A percentile compares a stretch with the other conserved stretches of the same genome.
phyloP scores from a whole-genome alignment of 2,797 vertebrate genomes.

The Dipus sagitta region DNA sequence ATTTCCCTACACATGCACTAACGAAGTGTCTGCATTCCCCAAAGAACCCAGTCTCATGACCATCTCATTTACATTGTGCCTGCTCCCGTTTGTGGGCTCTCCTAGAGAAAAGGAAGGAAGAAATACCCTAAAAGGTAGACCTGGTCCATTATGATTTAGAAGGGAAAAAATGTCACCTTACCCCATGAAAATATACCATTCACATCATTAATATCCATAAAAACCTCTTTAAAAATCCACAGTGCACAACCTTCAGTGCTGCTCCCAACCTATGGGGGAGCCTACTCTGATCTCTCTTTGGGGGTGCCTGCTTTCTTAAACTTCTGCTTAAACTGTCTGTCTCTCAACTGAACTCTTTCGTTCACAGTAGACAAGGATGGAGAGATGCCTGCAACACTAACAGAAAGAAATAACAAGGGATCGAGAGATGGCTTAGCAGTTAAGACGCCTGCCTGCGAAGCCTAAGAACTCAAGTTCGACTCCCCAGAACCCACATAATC shows the following conservation, averaged over 20 bases:
- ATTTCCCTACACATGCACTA: background rate
- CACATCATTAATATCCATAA: too few species aligned
- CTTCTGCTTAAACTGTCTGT: background rate
- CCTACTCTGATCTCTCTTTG: background rate
- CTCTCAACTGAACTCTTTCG: background rate
- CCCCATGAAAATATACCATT: too few species aligned
- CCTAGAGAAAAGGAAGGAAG: background rate
- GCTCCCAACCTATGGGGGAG: too few species aligned
- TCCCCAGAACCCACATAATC: too few species aligned
- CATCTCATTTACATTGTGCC: background rate
- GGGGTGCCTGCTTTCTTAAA: background rate
- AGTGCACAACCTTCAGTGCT: background rate
- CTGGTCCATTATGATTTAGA: background rate
- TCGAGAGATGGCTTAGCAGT: too few species aligned
- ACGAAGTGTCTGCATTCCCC: background rate
- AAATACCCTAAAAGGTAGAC: background rate
- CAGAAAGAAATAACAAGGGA: background rate
- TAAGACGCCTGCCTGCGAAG: too few species aligned
- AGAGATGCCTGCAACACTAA: background rate
- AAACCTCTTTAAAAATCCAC: background rate
- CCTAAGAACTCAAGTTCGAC: too few species aligned
- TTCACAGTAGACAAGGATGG: background rate
- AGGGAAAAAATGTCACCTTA: background rate
- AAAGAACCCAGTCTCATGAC: background rate
- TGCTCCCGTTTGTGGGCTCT: background rate